Conservation (phyloP, 2,797 vertebrate genomes). For the Rhyacichthys aspro region DNA sequence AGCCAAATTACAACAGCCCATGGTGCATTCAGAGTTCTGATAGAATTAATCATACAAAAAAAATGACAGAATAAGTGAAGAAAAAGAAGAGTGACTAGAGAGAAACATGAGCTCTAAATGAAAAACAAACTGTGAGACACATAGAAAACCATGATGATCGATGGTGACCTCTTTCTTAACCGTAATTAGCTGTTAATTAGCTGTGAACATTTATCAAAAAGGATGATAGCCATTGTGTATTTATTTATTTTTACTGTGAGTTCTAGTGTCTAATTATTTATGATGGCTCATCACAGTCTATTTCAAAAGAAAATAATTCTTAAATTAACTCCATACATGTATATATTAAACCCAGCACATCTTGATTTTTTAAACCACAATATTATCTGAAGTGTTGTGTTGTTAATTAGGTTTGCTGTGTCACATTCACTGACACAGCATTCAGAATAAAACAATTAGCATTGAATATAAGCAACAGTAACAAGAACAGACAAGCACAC, state of each 20-base stretch:
- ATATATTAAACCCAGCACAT: too few species aligned
- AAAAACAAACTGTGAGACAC: slow-evolving; percentile 35
- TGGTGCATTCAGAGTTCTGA: slow-evolving; percentile 45
- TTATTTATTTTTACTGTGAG: slow-evolving; percentile 2
- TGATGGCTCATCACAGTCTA: neutral
- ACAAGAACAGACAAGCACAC: slow-evolving; percentile 46
- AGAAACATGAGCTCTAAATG: slow-evolving; percentile 38
- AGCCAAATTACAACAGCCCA: slow-evolving; percentile 56
- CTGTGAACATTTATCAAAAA: slow-evolving; percentile 12
- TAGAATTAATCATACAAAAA: slow-evolving; percentile 24
- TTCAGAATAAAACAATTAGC: slow-evolving; percentile 57
- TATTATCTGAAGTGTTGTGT: slow-evolving; percentile 13
- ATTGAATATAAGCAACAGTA: slow-evolving; percentile 45
- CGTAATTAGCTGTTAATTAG: slow-evolving; percentile 18
- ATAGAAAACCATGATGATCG: slow-evolving; percentile 49
- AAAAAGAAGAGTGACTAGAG: slow-evolving; percentile 37
- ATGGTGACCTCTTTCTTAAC: slow-evolving; percentile 28
- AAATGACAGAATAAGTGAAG: slow-evolving; percentile 34
- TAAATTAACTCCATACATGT: slow-evolving; percentile 8
- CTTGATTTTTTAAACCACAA: slow-evolving; percentile 19
- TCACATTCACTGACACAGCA: slow-evolving; percentile 29
- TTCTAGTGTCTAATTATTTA: slow-evolving; percentile 13
- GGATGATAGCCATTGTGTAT: slow-evolving; percentile 9
- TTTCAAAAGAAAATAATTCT: slow-evolving; percentile 13
- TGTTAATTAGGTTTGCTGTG: slow-evolving; percentile 33